Percentiles rank a stretch among this genome's conserved stretches.
Conservation (phyloP, 2,797 vertebrate genomes). For the Sus cebifrons region DNA sequence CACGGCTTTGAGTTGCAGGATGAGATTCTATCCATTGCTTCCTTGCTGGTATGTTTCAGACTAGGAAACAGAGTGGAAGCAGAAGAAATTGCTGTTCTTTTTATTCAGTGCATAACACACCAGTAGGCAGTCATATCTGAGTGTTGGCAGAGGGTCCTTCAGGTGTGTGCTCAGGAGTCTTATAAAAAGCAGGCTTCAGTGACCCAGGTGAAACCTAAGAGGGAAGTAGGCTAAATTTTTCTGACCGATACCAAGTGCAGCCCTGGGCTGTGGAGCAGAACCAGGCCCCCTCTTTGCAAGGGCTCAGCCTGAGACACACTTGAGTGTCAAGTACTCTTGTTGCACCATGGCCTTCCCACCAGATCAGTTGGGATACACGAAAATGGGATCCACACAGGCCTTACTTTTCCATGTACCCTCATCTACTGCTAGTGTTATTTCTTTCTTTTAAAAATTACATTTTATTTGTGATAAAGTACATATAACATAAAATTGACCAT, state of each 20-base stretch:
- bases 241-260: neutral
- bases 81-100: neutral
- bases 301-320: neutral
- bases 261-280: neutral
- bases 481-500: neutral
- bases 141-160: neutral
- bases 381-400: neutral
- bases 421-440: neutral
- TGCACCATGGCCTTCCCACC: neutral
- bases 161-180: neutral
- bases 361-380: neutral
- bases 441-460: neutral
- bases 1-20: neutral
- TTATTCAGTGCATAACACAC: neutral
- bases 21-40: neutral
- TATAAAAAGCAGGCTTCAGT: neutral
- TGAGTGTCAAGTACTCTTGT: neutral
- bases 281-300: neutral
- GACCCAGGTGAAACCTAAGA: neutral
- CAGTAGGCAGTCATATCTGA: neutral
- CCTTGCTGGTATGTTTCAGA: neutral
- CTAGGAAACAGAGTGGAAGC: neutral
- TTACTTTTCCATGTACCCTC: neutral
- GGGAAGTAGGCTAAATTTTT: neutral
- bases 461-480: neutral